phyloP scores from a whole-genome alignment of 2,888 invertebrate species.

The Deilephila porcellus region DNA sequence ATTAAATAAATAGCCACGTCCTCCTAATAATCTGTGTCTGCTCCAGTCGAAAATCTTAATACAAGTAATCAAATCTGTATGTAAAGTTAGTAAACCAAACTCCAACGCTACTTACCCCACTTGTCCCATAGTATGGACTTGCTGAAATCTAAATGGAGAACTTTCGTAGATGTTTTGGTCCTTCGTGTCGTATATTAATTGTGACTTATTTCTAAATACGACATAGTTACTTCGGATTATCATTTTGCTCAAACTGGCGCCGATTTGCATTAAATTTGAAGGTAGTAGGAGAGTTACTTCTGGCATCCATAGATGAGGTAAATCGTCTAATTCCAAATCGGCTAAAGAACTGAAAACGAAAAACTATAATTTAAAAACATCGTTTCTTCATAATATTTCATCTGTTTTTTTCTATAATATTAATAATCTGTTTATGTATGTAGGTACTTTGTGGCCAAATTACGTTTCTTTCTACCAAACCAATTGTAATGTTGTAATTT shows the following conservation, averaged over 20 bases:
- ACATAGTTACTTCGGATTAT: conserved; percentile 57
- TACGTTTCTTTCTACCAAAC: too few relatives aligned
- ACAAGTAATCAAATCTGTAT: neutral
- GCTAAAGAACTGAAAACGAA: conserved; percentile 54
- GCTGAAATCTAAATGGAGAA: conserved; percentile 66
- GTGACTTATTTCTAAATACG: conserved; percentile 58
- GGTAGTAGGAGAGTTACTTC: conserved; percentile 55
- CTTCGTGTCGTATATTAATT: conserved; percentile 44
- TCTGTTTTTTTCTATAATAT: too few relatives aligned
- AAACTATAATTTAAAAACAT: too few relatives aligned
- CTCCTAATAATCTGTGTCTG: too few relatives aligned
- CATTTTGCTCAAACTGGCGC: conserved; percentile 57
- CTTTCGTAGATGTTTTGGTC: conserved; percentile 42
- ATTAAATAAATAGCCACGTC: too few relatives aligned
- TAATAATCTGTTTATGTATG: too few relatives aligned
- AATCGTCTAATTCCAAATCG: conserved; percentile 49
- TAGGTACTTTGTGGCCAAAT: too few relatives aligned
- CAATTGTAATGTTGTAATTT: too few relatives aligned
- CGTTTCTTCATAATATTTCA: too few relatives aligned
- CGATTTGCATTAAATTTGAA: conserved; percentile 56
- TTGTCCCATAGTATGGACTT: conserved; percentile 55
- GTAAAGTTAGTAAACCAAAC: neutral
- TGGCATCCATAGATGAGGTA: conserved; percentile 53
- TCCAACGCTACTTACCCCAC: conserved; percentile 60
- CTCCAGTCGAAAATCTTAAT: too few relatives aligned